Conservation (phyloP, 2,888 invertebrate genomes). For the Sclerodermus sp. region DNA sequence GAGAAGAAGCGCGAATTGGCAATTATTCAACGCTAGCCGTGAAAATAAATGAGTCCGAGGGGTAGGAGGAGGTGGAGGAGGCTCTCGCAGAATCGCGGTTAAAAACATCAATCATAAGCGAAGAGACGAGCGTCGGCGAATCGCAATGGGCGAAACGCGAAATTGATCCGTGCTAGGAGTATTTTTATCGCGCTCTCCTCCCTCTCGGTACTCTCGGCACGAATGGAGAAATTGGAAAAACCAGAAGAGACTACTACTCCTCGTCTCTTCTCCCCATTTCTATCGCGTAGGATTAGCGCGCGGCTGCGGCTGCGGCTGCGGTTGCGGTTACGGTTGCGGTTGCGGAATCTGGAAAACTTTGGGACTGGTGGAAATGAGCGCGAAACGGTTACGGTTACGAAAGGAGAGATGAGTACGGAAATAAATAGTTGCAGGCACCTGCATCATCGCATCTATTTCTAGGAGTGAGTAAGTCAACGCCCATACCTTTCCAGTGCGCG, state of each 20-base stretch:
- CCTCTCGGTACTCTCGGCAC: no score
- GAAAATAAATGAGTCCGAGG: no score
- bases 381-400: background rate
- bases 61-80: no score
- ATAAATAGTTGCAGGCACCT: constrained; percentile 28
- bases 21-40: no score
- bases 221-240: no score
- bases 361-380: background rate
- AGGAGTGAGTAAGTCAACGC: constrained; percentile 54
- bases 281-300: no score
- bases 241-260: no score
- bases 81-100: background rate
- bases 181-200: no score
- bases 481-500: constrained; percentile 21
- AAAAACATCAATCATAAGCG: background rate
- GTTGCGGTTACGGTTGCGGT: background rate
- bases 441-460: constrained; percentile 53
- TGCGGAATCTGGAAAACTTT: background rate
- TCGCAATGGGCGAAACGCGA: background rate
- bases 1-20: no score
- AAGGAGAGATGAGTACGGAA: background rate
- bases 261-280: no score
- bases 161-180: no score
- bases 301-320: no score
- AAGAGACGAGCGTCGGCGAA: background rate